These are phyloP conservation scores for Agrypnia vestita DNA, from an alignment of 1,140 invertebrate species.

Conservation along the genomic window DNA sequence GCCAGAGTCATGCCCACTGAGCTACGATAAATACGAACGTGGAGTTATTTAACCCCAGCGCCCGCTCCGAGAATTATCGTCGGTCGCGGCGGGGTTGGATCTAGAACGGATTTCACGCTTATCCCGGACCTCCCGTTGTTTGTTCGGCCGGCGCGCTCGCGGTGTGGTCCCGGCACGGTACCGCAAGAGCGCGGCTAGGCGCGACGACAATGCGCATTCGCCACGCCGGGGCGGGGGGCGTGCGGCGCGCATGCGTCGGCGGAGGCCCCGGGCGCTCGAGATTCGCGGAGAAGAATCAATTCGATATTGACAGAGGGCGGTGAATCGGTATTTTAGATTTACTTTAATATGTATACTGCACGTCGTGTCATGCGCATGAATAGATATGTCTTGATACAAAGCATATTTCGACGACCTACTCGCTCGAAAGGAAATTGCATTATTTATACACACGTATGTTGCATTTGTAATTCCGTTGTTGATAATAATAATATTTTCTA, in stretches of 20 bases:
- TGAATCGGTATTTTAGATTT: constrained; percentile 13
- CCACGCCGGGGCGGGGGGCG: constrained; percentile 22
- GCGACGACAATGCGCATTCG: constrained; percentile 6
- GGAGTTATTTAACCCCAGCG: too few relatives aligned
- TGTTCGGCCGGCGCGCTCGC: constrained; percentile 4
- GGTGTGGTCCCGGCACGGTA: constrained; percentile 21
- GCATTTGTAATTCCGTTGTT: too few relatives aligned
- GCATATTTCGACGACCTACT: too few relatives aligned
- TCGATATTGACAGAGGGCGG: constrained; percentile 6
- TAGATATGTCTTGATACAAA: too few relatives aligned
- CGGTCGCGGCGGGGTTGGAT: constrained; percentile 3
- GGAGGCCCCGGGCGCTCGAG: constrained; percentile 6
- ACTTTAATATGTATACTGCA: too few relatives aligned
- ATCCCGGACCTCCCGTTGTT: constrained; percentile 14
- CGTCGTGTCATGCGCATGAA: too few relatives aligned
- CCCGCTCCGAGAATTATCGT: too few relatives aligned
- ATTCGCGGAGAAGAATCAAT: constrained; percentile 8
- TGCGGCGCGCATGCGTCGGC: constrained; percentile 1
- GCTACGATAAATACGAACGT: too few relatives aligned
- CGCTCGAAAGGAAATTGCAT: too few relatives aligned
- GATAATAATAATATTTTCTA: too few relatives aligned
- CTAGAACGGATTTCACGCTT: constrained; percentile 25
- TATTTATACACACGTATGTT: too few relatives aligned
- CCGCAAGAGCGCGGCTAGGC: not conserved
- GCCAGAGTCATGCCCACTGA: too few relatives aligned